These are phyloP conservation scores for Furcula furcula DNA, from an alignment of 2,888 invertebrate species.

Conservation along the genomic window DNA sequence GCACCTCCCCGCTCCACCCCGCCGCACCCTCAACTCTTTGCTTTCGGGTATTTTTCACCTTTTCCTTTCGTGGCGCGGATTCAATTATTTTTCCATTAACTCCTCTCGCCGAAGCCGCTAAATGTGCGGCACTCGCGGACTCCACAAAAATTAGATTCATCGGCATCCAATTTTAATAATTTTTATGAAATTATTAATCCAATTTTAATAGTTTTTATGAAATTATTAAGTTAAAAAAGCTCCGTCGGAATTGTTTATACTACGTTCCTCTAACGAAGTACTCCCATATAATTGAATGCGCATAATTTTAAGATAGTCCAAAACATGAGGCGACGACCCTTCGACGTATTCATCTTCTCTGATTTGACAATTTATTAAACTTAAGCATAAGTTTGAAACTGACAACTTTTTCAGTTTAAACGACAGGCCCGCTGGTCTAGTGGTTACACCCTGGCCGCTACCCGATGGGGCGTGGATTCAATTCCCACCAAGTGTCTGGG, in stretches of 20 bases:
- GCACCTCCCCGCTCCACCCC: not conserved
- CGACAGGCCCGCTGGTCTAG: too few relatives aligned
- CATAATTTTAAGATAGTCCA: not conserved
- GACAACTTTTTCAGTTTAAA: too few relatives aligned
- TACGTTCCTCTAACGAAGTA: not conserved
- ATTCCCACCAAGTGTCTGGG: too few relatives aligned
- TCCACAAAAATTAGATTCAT: not conserved
- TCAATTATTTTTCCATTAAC: constrained; percentile 40
- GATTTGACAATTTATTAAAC: too few relatives aligned
- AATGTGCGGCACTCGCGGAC: constrained; percentile 2
- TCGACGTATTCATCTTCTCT: not conserved
- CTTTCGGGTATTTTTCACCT: constrained; percentile 32
- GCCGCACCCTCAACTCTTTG: constrained; percentile 18
- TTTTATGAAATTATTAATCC: not conserved
- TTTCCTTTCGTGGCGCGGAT: constrained; percentile 21
- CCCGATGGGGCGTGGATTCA: too few relatives aligned
- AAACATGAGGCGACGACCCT: not conserved
- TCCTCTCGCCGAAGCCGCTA: constrained; percentile 9
- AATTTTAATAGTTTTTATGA: not conserved
- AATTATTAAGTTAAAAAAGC: not conserved
- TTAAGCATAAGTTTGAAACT: too few relatives aligned
- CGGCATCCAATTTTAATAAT: constrained; percentile 1
- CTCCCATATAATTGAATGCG: not conserved
- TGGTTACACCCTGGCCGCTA: too few relatives aligned
- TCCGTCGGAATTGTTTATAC: not conserved